Evolutionary conservation across 2,113 vertebrate species (phyloP).

Genomic region (Nothoprocta pentlandii): DNA sequence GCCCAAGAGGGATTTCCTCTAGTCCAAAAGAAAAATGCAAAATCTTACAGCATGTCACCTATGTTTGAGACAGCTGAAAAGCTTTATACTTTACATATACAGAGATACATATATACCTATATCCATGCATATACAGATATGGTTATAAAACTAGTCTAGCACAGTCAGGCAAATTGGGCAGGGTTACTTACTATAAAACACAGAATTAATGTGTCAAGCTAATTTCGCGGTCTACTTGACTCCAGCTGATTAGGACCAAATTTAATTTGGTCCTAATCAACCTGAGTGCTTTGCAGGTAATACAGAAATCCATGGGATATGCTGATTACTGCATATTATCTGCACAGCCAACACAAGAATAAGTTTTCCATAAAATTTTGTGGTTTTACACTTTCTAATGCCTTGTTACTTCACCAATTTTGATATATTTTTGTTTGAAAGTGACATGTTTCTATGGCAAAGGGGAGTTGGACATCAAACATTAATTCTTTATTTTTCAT

Average conservation of each 20-base stretch:
- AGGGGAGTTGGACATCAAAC: background rate
- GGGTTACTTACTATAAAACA: constrained; percentile 46
- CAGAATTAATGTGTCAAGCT: constrained; percentile 71
- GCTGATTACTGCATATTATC: constrained; percentile 60
- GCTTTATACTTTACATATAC: background rate
- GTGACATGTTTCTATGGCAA: background rate
- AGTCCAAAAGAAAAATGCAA: constrained; percentile 21
- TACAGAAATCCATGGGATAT: constrained; percentile 42
- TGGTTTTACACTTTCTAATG: constrained; percentile 28
- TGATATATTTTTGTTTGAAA: constrained; percentile 9
- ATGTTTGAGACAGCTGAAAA: background rate
- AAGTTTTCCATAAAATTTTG: constrained; percentile 21
- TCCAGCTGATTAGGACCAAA: constrained; percentile 56
- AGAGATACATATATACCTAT: background rate
- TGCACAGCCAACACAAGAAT: constrained; percentile 27
- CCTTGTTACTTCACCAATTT: background rate
- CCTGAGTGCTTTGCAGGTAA: constrained; percentile 50
- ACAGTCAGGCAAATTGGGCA: constrained; percentile 44
- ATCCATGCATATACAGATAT: background rate
- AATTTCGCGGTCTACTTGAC: constrained; percentile 69
- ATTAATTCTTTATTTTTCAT: background rate
- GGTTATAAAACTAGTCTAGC: constrained; percentile 34
- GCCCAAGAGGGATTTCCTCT: constrained; percentile 12
- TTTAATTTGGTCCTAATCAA: constrained; percentile 57
- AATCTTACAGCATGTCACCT: background rate